These are phyloP conservation scores for Trichopria drosophilae DNA, from an alignment of 2,888 invertebrate genomes.

Conservation along the genomic window DNA sequence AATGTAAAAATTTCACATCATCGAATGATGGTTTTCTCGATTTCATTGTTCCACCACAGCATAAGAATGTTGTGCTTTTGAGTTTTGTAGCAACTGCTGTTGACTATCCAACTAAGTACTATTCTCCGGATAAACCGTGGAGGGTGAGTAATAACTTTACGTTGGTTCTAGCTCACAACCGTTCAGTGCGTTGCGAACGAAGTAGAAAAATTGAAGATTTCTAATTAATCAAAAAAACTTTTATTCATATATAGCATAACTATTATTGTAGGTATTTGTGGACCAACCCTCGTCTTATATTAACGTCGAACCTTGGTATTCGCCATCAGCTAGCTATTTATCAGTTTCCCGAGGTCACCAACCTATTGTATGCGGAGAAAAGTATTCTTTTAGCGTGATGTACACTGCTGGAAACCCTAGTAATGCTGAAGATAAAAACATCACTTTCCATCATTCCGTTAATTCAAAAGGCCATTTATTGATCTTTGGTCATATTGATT, in stretches of 20 bases:
- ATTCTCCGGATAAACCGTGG: slow-evolving; percentile 56
- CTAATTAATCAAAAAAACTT: background rate
- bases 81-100: slow-evolving; percentile 54
- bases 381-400: slow-evolving; percentile 56
- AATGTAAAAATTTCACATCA: slow-evolving; percentile 55
- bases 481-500: slow-evolving; percentile 52
- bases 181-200: background rate
- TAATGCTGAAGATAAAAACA: slow-evolving; percentile 40
- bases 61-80: slow-evolving; percentile 49
- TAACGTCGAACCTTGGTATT: slow-evolving; percentile 54
- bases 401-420: slow-evolving; percentile 44
- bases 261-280: slow-evolving; percentile 49
- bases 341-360: slow-evolving; percentile 50
- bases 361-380: slow-evolving; percentile 53
- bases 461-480: slow-evolving; percentile 53
- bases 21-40: slow-evolving; percentile 53
- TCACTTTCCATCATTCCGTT: slow-evolving; percentile 53
- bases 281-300: slow-evolving; percentile 54
- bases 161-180: too few species aligned
- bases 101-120: slow-evolving; percentile 55
- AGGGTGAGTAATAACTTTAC: slow-evolving; percentile 48
- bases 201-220: too few species aligned
- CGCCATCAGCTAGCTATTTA: slow-evolving; percentile 53
- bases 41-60: slow-evolving; percentile 55
- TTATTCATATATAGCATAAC: background rate